Conservation (phyloP, 2,888 invertebrate genomes). For the Blastobasis adustella region DNA sequence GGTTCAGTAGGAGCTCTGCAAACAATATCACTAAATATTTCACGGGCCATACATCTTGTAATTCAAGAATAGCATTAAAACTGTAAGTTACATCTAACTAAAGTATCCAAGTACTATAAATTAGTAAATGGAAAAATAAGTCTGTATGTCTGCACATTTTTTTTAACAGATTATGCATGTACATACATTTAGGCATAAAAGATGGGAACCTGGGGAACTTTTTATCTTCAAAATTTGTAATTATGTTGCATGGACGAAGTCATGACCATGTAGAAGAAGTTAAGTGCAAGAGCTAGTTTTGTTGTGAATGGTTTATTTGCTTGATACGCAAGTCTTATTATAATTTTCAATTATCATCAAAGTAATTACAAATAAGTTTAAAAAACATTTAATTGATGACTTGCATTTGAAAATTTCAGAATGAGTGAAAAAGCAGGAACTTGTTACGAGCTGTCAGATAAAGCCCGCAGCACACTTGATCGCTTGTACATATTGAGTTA, state of each 20-base stretch:
- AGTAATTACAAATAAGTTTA: conserved; percentile 7
- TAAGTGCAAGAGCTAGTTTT: too few species aligned
- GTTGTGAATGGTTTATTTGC: too few species aligned
- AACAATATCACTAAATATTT: conserved; percentile 39
- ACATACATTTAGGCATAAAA: background rate
- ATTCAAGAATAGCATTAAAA: conserved; percentile 33
- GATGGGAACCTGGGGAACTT: background rate
- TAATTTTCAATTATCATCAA: background rate
- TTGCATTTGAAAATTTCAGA: conserved; percentile 35
- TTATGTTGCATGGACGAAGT: too few species aligned
- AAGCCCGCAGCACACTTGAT: conserved; percentile 36
- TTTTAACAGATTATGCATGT: background rate
- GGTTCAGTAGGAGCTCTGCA: conserved; percentile 22
- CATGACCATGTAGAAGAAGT: too few species aligned
- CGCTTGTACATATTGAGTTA: conserved; percentile 58
- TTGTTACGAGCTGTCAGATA: conserved; percentile 50
- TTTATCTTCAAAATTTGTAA: background rate
- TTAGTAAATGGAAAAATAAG: too few species aligned
- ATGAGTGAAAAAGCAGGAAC: conserved; percentile 38
- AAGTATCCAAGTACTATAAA: too few species aligned
- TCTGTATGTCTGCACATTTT: too few species aligned
- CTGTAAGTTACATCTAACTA: conserved; percentile 36
- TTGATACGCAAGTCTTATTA: too few species aligned
- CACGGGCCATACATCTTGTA: conserved; percentile 23
- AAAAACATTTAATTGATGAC: background rate